Evolutionary conservation across 2,888 invertebrate genomes (phyloP).

Genomic region (Tridacna gigas): DNA sequence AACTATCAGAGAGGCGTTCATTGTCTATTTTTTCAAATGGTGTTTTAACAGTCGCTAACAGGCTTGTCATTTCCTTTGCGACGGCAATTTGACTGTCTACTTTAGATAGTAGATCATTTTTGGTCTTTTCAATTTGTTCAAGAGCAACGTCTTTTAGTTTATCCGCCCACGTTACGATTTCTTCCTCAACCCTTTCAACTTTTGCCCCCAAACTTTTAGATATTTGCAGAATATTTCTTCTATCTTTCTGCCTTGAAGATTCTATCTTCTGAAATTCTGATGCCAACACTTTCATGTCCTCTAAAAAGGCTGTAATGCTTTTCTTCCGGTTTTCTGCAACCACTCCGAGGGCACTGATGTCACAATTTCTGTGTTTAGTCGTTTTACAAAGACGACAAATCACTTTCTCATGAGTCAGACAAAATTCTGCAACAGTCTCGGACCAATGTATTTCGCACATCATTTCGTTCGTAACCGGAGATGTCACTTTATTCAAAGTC

Average conservation of each 20-base stretch:
- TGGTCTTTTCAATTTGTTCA: neutral
- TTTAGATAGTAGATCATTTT: neutral
- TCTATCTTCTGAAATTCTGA: neutral
- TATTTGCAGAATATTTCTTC: neutral
- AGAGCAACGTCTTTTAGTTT: neutral
- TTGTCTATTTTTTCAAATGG: neutral
- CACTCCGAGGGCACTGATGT: neutral
- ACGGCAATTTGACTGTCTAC: neutral
- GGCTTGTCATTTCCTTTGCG: neutral
- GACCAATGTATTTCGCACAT: neutral
- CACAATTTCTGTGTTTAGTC: constrained; percentile 5
- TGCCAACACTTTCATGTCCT: neutral
- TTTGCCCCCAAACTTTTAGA: neutral
- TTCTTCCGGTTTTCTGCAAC: neutral
- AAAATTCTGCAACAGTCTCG: neutral
- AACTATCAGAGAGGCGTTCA: neutral
- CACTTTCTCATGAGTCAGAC: neutral
- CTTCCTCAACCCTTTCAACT: neutral
- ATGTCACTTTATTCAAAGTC: too few relatives aligned
- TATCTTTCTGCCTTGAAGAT: neutral
- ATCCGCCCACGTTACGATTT: neutral
- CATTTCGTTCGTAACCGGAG: neutral
- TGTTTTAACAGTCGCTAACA: neutral
- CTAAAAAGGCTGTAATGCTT: neutral
- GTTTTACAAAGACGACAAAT: neutral